These are phyloP conservation scores for Ptychodera flava DNA, from an alignment of 35 echinoderm and acorn worm genomes.

Conservation along the genomic window DNA sequence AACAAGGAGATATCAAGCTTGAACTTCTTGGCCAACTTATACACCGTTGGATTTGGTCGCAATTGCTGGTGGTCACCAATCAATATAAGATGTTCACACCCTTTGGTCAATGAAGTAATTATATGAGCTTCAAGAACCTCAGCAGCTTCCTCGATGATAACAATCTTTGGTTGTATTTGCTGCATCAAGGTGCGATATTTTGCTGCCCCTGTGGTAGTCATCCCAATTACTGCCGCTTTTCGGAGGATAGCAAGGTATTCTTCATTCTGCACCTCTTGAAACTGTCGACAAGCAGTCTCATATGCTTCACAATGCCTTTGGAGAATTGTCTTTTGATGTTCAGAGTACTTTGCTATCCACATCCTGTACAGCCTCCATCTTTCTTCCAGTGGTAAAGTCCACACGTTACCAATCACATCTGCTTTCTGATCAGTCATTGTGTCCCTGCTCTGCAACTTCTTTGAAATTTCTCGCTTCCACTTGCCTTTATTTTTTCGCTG, in stretches of 20 bases:
- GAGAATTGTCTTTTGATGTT: neutral
- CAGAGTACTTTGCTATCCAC: neutral
- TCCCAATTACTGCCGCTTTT: slow-evolving; percentile 35
- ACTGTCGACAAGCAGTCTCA: neutral
- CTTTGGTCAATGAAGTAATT: slow-evolving; percentile 13
- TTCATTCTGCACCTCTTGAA: slow-evolving; percentile 18
- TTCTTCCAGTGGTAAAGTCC: neutral
- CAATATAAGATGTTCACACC: slow-evolving; percentile 52
- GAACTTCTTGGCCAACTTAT: slow-evolving; percentile 23
- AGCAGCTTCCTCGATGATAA: slow-evolving; percentile 54
- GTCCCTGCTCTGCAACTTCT: neutral
- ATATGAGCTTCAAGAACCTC: slow-evolving; percentile 42
- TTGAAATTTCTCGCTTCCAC: neutral
- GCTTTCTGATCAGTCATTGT: neutral
- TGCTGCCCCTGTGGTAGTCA: slow-evolving; percentile 52
- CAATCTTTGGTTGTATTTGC: slow-evolving; percentile 28
- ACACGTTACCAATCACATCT: neutral
- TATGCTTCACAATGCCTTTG: neutral
- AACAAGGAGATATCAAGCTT: slow-evolving; percentile 39
- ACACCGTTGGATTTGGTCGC: slow-evolving; percentile 36
- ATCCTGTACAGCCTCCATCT: neutral
- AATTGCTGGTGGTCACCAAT: slow-evolving; percentile 65
- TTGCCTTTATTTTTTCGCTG: neutral
- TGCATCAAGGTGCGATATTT: slow-evolving; percentile 25
- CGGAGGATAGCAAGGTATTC: slow-evolving; percentile 6